Base-by-base conservation (phyloP, 2,113 vertebrate species). In the Macquaria australasica region DNA sequence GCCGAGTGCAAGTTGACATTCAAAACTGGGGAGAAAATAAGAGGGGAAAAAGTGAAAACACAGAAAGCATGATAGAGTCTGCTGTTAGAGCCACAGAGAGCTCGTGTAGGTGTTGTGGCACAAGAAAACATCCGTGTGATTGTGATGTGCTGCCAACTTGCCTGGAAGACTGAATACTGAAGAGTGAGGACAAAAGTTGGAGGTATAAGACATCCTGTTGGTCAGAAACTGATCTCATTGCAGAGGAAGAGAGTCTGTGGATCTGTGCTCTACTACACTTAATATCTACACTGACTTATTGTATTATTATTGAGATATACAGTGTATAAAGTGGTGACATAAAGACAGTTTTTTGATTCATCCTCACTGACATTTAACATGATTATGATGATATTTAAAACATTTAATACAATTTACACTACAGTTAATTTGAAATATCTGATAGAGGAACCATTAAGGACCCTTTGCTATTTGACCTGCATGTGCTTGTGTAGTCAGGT, bases 121-220 rank as follows among this genome's bases (percentile, higher is more conserved):
- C 50, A 37, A 16, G 58, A 62, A 7, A 62, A 34, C 59, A 18
- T 55, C 31, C 1, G 55, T 43, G 25, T 64, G 15, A 50, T 59
- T 66, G 55, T 79, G 31, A 79, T 79, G 74, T 76, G 25, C 75
- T 39, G 56, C 63, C 12, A 71, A n/a, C 39, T 59, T 51, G 43
- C 74, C 70, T 82, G 8, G 16, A 71, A 51, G 70, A 55, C 34
- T 34, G 8, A 39, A 25, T 53, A 58, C 8, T 37, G 25, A 34
- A 62, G 59, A 8, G 59, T 4, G 60, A 63, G 34, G 18, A 63
- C 80, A 70, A 39, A 73, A 66, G 12, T 66, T 58, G 41, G 50
- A 76, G 70, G 50, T 53, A 50, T 7, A 16, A 73, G 21, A 58
- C 59, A 28, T 39, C 45, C 21, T 43, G 34, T 25, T 43, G 34